These are phyloP conservation scores for Calameuta filiformis DNA, from an alignment of 2,888 invertebrate species.

Conservation along the genomic window DNA sequence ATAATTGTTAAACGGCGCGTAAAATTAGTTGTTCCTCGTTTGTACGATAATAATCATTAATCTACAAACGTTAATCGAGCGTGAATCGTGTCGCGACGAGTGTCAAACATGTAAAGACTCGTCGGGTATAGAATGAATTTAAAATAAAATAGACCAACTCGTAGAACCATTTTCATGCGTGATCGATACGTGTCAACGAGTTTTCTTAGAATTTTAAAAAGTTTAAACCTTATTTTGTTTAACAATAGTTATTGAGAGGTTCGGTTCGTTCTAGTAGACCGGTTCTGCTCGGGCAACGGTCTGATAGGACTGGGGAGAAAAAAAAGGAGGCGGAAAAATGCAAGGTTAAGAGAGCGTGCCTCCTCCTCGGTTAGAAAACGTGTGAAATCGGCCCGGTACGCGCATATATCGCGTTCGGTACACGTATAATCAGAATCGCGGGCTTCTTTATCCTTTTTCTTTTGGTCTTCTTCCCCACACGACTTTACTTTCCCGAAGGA, in stretches of 20 bases:
- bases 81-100: not conserved
- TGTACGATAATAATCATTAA: not conserved
- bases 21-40: not conserved
- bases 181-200: not conserved
- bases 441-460: not conserved
- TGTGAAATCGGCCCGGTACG: not conserved
- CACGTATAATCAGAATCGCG: not conserved
- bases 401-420: not conserved
- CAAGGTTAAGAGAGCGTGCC: not conserved
- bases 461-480: not conserved
- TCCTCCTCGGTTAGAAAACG: not conserved
- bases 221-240: not conserved
- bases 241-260: not conserved
- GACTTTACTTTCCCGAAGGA: not conserved
- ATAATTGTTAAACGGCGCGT: not conserved
- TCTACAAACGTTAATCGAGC: not conserved
- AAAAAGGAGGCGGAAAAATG: not conserved
- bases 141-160: slow-evolving; percentile 1
- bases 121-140: not conserved
- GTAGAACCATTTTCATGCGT: not conserved
- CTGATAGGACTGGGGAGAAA: not conserved
- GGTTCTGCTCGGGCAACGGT: not conserved
- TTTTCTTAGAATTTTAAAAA: not conserved
- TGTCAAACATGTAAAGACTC: not conserved
- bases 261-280: not conserved